Evolutionary conservation across 2,113 vertebrate genomes (phyloP).

Genomic region (Saccopteryx bilineata): DNA sequence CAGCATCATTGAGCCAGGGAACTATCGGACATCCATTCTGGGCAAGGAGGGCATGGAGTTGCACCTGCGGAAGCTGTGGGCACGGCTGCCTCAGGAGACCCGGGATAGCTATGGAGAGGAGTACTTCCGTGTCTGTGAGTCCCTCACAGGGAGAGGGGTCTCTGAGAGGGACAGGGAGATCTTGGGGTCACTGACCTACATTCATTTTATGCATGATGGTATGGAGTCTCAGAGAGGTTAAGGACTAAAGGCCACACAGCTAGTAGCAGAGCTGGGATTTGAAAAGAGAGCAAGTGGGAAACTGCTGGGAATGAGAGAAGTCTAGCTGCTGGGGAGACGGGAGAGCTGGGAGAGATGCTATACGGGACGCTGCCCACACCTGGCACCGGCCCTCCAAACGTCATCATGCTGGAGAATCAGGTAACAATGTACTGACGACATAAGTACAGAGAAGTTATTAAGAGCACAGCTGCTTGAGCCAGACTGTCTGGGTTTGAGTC

Average conservation of each 20-base stretch:
- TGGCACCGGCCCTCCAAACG: neutral
- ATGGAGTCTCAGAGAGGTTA: neutral
- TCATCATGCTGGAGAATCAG: neutral
- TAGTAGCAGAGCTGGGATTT: neutral
- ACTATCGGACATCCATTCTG: constrained; percentile 83
- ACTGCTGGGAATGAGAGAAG: neutral
- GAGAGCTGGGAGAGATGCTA: neutral
- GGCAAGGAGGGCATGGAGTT: neutral
- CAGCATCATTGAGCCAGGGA: constrained; percentile 85
- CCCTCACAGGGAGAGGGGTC: neutral
- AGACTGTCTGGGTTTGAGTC: neutral
- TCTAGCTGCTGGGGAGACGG: neutral
- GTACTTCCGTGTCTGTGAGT: constrained; percentile 86
- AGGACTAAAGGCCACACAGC: neutral
- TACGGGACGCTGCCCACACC: neutral
- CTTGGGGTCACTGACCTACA: neutral
- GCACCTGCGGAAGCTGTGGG: constrained; percentile 79
- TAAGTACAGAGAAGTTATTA: neutral
- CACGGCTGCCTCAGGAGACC: constrained; percentile 85
- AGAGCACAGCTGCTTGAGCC: neutral
- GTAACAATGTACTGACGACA: neutral
- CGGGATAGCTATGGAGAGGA: constrained; percentile 86
- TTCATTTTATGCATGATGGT: neutral
- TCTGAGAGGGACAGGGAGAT: neutral
- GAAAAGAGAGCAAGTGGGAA: neutral